Base-by-base conservation (phyloP, 2,888 invertebrate genomes). In the Cepaea hortensis region DNA sequence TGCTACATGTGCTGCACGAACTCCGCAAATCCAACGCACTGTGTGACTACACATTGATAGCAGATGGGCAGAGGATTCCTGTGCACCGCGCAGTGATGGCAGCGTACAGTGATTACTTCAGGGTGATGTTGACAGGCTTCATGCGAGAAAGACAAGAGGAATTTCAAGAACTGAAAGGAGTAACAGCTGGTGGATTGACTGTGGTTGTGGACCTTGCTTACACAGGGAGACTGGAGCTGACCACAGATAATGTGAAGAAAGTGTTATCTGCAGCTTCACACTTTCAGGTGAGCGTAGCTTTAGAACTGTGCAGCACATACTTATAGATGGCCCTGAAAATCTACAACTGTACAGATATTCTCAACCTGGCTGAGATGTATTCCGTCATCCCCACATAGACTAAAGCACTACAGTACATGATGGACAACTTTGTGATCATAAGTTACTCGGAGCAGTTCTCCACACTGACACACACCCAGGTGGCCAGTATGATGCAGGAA, bases 201-300 rank as follows among this genome's bases (percentile, higher is more conserved):
- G 93, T 93, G 18, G 92, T 94, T 18, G 91, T 94, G 1, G 93
- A 94, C 77, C 94, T 94, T 91, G 93, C 93, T 0, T 94, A 94
- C 89, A 93, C 93, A 46, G 94, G 94, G 7, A 88, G 91, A 23
- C 89, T 93, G 72, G 91, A 92, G 70, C 89, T 94, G 80, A 92
- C 91, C 18, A 89, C 91, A 46, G 93, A 93, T 35, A 94, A 93
- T 87, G 91, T 93, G 46, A 93, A 93, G 83, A 93, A 94, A 50
- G 92, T 94, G n/a, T 87, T 94, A 75, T 90, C 93, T n/a, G 94
- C 94, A 20, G 94, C 94, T 0, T 92, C 94, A 9, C 94, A 94
- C 88, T 90, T 94, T 55, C 93, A 93, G 90, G 91, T 94, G 3
- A 91, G 91, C 55, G 93, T 94, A 88, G 94, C 94, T 3, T 92